A percentile compares a stretch with the other conserved stretches of the same genome.
Conservation (phyloP, 2,888 invertebrate genomes). For the Dryobotodes eremita region DNA sequence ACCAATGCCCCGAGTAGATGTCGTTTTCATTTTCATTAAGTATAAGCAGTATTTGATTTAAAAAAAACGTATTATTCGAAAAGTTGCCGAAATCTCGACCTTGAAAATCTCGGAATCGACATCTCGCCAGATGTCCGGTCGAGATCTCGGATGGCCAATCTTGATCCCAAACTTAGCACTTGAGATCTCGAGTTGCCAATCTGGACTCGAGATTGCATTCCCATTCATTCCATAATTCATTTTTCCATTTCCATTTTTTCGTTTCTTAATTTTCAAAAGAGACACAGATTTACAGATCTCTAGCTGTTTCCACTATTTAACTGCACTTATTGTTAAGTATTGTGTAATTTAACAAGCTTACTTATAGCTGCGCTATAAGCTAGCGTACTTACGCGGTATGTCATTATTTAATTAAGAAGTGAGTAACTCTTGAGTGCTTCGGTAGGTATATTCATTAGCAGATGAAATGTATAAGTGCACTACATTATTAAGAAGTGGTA, state of each 20-base stretch:
- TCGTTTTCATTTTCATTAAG: background rate
- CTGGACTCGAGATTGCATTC: too few relatives aligned
- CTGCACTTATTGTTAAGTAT: constrained; percentile 11
- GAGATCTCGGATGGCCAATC: too few relatives aligned
- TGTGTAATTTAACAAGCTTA: constrained; percentile 3
- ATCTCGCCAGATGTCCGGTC: background rate
- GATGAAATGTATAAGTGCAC: background rate
- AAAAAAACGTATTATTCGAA: background rate
- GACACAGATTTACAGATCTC: background rate
- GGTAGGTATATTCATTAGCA: background rate
- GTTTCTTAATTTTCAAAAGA: background rate
- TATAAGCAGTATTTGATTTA: too few relatives aligned
- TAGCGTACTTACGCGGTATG: too few relatives aligned
- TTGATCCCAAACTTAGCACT: too few relatives aligned
- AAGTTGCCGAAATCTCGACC: background rate
- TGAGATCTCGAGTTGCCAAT: too few relatives aligned
- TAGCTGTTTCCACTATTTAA: background rate
- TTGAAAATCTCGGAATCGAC: background rate
- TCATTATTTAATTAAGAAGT: background rate
- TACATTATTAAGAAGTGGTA: background rate
- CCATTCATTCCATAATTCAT: too few relatives aligned
- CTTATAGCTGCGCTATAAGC: too few relatives aligned
- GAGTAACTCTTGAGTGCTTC: background rate
- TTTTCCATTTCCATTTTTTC: too few relatives aligned
- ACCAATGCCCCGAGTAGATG: background rate